Percentiles rank a stretch among this genome's conserved stretches.
Conservation (phyloP, 1,140 invertebrate genomes). For the Panulirus ornatus region DNA sequence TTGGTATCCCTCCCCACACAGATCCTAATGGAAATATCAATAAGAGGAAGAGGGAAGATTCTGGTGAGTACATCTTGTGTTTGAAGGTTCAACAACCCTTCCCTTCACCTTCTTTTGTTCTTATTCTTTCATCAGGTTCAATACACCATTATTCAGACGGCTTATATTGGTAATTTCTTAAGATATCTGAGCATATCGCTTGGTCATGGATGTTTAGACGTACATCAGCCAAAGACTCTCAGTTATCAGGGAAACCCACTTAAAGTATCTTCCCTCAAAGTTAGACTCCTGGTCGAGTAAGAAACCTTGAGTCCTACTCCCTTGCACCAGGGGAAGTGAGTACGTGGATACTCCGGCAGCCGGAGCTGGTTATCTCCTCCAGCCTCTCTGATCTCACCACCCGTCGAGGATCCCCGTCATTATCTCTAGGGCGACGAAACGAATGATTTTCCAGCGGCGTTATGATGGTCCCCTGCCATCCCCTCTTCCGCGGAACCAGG, state of each 20-base stretch:
- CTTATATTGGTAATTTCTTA: too few relatives aligned
- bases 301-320: background rate
- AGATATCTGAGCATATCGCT: too few relatives aligned
- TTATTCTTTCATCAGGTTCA: too few relatives aligned
- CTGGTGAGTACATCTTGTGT: conserved; percentile 76
- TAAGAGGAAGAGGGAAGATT: conserved; percentile 86
- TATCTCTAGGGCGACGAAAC: conserved; percentile 18
- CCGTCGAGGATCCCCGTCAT: background rate
- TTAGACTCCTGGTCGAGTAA: too few relatives aligned
- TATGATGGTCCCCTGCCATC: background rate
- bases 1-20: conserved; percentile 89
- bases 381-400: background rate
- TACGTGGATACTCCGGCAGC: background rate
- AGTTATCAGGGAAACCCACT: too few relatives aligned
- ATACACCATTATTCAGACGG: too few relatives aligned
- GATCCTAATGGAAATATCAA: conserved; percentile 81
- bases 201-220: too few relatives aligned
- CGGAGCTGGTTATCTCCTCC: background rate
- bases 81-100: too few relatives aligned
- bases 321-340: background rate
- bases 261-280: too few relatives aligned
- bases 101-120: too few relatives aligned
- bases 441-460: background rate
- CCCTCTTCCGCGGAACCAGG: background rate
- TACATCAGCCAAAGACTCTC: too few relatives aligned